phyloP scores from a whole-genome alignment of 2,888 invertebrate species.

The Melanotus villosus region DNA sequence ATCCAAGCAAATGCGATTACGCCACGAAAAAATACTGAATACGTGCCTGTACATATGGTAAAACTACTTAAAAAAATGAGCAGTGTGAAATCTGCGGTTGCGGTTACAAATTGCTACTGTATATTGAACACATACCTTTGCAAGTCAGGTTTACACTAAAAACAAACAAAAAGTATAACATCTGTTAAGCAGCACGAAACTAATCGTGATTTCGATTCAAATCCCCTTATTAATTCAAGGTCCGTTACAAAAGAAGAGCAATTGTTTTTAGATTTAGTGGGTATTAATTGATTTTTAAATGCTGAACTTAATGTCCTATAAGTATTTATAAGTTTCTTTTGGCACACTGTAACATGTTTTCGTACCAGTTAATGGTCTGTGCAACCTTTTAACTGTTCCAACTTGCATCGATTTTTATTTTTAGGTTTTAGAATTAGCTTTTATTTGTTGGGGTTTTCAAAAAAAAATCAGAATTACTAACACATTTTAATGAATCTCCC shows the following conservation, averaged over 20 bases:
- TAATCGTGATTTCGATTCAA: constrained; percentile 41
- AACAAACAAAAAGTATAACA: constrained; percentile 29
- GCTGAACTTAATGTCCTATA: constrained; percentile 26
- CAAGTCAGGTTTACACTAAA: constrained; percentile 31
- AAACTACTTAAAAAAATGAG: constrained; percentile 7
- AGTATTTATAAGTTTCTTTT: constrained; percentile 42
- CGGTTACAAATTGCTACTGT: constrained; percentile 36
- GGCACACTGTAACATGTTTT: constrained; percentile 4
- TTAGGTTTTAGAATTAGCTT: too few species aligned
- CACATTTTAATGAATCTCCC: too few species aligned
- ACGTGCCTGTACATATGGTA: background rate
- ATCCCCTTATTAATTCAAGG: constrained; percentile 36
- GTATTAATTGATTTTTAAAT: constrained; percentile 47
- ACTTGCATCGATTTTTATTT: too few species aligned
- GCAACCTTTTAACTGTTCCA: too few species aligned
- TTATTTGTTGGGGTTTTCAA: too few species aligned
- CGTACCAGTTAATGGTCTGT: constrained; percentile 27
- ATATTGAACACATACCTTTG: constrained; percentile 37
- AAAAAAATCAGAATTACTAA: too few species aligned
- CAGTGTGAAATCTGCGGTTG: constrained; percentile 41
- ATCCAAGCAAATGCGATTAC: too few species aligned
- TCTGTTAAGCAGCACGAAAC: constrained; percentile 43
- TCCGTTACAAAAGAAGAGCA: constrained; percentile 34
- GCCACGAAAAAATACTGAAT: background rate
- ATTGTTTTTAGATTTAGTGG: constrained; percentile 32